Evolutionary conservation across 2,113 vertebrate species (phyloP), one percentile per base, ranked within the genome.

Genomic region (Rutilus rutilus): DNA sequence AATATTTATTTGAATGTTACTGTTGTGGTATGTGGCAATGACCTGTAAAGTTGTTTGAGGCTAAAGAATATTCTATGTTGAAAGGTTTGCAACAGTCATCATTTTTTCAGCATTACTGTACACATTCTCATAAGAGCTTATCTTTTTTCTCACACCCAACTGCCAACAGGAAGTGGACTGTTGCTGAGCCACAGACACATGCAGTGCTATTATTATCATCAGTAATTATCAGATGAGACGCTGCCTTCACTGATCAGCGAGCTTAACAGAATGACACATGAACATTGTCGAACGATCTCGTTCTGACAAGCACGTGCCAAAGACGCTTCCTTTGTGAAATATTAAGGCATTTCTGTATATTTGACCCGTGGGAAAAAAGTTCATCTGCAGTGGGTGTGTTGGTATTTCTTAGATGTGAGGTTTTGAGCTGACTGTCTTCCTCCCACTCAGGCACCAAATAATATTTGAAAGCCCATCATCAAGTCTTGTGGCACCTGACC

Each of bases 401-500:
- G 80, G 27, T 65, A 65, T 81, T 80, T 80, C 78, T 17, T 47
- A 47, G 33, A 65, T 64, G 45, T n/a, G 6, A 52, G 33, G 42
- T 64, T 69, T 82, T 67, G 23, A 42, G 57, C 15, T 60, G 57
- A 79, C 36, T 45, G 57, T 45, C 78, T 45, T 80, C 36, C 78
- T 64, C 15, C 39, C 59, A 81, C 39, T 64, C 23, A n/a, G 54
- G n/a, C 42, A 47, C 17, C 52, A 25, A 2, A 50, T 2, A 47
- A 64, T 27, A n/a, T 50, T 47, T 30, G 17, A 81, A 81, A 50
- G 14, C 60, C 59, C 42, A 50, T 81, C 60, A 19, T 81, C 60
- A 47, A 47, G 60, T 79, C 36, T 7, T 7, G 33, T 79, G 77
- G 60, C 60, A 54, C 80, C 45, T 82, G 80, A 82, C 64, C 21